Evolutionary conservation across 1,140 invertebrate genomes (phyloP), one percentile per base, ranked within the genome.

Genomic region (Holcopasites calliopsidis): DNA sequence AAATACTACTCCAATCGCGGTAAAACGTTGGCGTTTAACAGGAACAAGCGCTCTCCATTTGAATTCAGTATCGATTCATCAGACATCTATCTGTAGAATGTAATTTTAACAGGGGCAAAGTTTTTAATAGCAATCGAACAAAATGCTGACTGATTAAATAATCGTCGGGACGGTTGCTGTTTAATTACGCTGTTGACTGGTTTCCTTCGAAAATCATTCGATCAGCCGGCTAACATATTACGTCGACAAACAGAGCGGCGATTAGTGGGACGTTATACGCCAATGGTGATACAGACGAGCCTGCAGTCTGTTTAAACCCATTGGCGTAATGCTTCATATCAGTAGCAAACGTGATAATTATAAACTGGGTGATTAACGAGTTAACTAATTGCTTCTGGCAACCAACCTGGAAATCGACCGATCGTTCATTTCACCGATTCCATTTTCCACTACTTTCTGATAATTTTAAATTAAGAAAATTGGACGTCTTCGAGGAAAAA

Each of bases 241-340:
- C 82, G 82, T 77, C 58, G 78, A 81, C 77, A 80, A 84, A 84
- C 81, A 84, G 47, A 73, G 64, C 66, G 58, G 66, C 82, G 81
- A 83, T 84, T 84, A 84, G 73, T 66, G 77, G 66, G 49, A 76
- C 77, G 78, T 84, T 80, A 76, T 85, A 84, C 83, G 83, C 83
- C 83, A 85, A 85, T 85, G 83, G 78, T 79, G 76, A 79, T 81
- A 85, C 79, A 76, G 78, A 75, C 79, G 71, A 79, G 79, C 42
- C 82, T 82, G 81, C 80, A 82, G 81, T 83, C 85, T 82, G 80
- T 85, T 83, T 86, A 84, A 80, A 86, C 62, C 84, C 84, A 87
- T 86, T 88, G 83, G 83, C 85, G 85, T 82, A 79, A 78, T 61
- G 52, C 47, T 47, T 33, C 33, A 50, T 54, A 55, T 55, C 26